Evolutionary conservation across 2,113 vertebrate species (phyloP).

Genomic region (Prionailurus bengalensis): DNA sequence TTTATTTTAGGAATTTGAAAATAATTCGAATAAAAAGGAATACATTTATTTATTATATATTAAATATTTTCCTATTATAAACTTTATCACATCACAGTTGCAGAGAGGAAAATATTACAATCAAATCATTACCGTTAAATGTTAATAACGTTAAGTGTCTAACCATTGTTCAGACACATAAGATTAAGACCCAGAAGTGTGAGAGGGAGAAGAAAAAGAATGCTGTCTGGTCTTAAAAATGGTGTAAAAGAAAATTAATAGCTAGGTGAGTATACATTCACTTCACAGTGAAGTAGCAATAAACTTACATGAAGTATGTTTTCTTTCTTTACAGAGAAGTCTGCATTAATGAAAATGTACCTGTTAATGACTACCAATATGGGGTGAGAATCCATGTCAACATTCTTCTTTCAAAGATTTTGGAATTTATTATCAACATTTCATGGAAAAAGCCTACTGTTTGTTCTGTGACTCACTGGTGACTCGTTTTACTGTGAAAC

Average conservation of each 20-base stretch:
- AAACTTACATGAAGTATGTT: neutral
- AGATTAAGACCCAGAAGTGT: neutral
- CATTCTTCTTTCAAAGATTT: neutral
- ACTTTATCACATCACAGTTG: neutral
- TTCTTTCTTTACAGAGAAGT: neutral
- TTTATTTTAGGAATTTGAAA: conserved; percentile 6
- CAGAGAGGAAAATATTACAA: neutral
- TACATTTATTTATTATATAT: neutral
- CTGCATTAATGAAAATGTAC: neutral
- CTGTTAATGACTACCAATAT: neutral
- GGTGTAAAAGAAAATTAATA: conserved; percentile 49
- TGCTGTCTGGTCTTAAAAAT: neutral
- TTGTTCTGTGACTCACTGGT: neutral
- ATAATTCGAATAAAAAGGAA: neutral
- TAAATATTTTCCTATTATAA: neutral
- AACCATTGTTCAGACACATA: conserved; percentile 4
- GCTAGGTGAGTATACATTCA: neutral
- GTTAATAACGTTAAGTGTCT: neutral
- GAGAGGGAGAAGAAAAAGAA: neutral
- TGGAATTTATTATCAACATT: neutral
- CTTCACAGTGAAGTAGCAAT: neutral
- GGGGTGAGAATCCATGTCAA: neutral
- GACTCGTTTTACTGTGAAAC: conserved; percentile 18
- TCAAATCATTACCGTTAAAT: neutral
- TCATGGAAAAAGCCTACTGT: neutral